Evolutionary conservation across 1,140 invertebrate species (phyloP).

Genomic region (Dreissena polymorpha): DNA sequence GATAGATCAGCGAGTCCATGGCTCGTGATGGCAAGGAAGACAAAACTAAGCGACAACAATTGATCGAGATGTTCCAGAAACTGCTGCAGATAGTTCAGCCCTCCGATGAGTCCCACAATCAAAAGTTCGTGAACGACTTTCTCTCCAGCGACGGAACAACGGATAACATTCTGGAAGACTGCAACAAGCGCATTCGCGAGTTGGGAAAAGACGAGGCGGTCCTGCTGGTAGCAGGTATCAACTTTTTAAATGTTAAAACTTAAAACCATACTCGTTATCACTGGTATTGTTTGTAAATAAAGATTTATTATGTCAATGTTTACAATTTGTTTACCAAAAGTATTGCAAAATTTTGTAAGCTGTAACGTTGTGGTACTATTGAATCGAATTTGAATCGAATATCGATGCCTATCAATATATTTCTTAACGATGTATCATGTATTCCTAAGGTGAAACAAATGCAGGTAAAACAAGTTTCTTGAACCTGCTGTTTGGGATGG

Average conservation of each 20-base stretch:
- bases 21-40: slow-evolving; percentile 12
- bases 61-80: slow-evolving; percentile 29
- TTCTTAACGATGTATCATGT: too few species aligned
- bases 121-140: slow-evolving; percentile 12
- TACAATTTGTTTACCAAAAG: too few species aligned
- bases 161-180: slow-evolving; percentile 12
- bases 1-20: slow-evolving; percentile 35
- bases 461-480: slow-evolving; percentile 69
- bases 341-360: too few species aligned
- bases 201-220: slow-evolving; percentile 20
- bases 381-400: too few species aligned
- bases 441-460: slow-evolving; percentile 64
- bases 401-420: too few species aligned
- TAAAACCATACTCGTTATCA: too few species aligned
- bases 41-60: background rate
- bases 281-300: too few species aligned
- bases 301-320: too few species aligned
- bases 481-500: slow-evolving; percentile 64
- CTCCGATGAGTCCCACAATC: background rate
- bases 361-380: too few species aligned
- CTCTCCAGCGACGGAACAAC: slow-evolving; percentile 27
- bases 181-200: background rate
- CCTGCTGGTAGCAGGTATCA: slow-evolving; percentile 28
- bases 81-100: slow-evolving; percentile 7
- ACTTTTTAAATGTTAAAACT: too few species aligned